Evolutionary conservation across 2,888 invertebrate genomes (phyloP).

Genomic region (Nephrotoma flavescens): DNA sequence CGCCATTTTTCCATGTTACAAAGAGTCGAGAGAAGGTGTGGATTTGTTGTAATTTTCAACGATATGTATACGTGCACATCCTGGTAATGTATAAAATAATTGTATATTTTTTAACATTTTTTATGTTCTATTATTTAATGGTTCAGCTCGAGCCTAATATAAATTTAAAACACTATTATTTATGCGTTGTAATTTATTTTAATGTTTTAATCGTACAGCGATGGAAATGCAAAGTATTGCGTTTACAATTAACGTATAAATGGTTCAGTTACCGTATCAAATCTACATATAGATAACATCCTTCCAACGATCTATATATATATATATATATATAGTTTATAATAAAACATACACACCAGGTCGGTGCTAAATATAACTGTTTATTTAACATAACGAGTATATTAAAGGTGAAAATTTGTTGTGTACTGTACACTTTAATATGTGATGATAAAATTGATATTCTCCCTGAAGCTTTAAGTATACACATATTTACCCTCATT

Average conservation of each 20-base stretch:
- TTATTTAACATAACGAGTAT: not conserved
- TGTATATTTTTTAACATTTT: not conserved
- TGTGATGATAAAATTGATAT: not conserved
- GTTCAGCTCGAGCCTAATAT: not conserved
- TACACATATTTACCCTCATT: not conserved
- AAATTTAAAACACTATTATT: not conserved
- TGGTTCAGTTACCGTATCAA: not conserved
- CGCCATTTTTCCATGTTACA: not conserved
- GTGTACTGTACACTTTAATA: not conserved
- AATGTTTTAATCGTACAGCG: not conserved
- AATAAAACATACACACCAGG: not conserved
- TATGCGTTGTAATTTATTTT: not conserved
- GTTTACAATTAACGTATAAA: not conserved
- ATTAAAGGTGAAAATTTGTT: not conserved
- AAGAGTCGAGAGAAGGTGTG: not conserved
- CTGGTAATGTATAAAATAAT: not conserved
- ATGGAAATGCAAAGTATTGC: not conserved
- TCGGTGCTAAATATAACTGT: not conserved
- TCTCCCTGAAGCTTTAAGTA: not conserved
- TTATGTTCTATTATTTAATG: not conserved
- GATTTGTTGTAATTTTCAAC: not conserved
- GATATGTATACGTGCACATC: not conserved
- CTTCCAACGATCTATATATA: not conserved
- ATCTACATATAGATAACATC: not conserved
- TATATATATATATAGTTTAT: not conserved